These are phyloP conservation scores for Drosophila kokeensis DNA, from an alignment of 2,888 invertebrate species.

Conservation along the genomic window DNA sequence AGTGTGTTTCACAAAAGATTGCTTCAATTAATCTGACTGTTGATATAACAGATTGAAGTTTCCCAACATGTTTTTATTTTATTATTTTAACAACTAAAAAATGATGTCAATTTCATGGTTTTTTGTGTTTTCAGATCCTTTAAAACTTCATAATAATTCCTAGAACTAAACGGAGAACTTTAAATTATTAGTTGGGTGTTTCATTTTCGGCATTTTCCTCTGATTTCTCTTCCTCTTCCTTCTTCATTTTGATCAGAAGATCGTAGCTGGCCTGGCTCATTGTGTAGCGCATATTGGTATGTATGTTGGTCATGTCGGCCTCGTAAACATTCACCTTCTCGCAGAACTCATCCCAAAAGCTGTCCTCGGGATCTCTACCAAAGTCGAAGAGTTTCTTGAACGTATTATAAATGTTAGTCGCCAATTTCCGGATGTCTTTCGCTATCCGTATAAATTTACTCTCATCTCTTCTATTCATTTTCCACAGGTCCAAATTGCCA, in stretches of 20 bases:
- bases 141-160: slow-evolving; percentile 11
- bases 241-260: slow-evolving; percentile 60
- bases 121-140: background rate
- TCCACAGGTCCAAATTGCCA: slow-evolving; percentile 92
- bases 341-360: slow-evolving; percentile 91
- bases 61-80: slow-evolving; percentile 9
- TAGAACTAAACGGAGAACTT: slow-evolving; percentile 23
- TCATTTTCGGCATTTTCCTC: slow-evolving; percentile 14
- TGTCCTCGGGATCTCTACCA: slow-evolving; percentile 86
- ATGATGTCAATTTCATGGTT: background rate
- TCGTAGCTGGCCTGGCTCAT: slow-evolving; percentile 80
- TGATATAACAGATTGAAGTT: background rate
- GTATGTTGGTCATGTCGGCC: slow-evolving; percentile 87
- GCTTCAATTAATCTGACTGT: background rate
- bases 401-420: slow-evolving; percentile 86
- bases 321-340: slow-evolving; percentile 89
- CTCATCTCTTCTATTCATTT: slow-evolving; percentile 87
- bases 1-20: background rate
- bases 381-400: slow-evolving; percentile 87
- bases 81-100: background rate
- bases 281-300: slow-evolving; percentile 75
- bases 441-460: slow-evolving; percentile 89
- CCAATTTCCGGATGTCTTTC: slow-evolving; percentile 89
- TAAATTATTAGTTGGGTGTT: background rate
- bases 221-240: slow-evolving; percentile 8